Evolutionary conservation across 2,797 vertebrate genomes (phyloP).

Genomic region (Rhynchonycteris naso): DNA sequence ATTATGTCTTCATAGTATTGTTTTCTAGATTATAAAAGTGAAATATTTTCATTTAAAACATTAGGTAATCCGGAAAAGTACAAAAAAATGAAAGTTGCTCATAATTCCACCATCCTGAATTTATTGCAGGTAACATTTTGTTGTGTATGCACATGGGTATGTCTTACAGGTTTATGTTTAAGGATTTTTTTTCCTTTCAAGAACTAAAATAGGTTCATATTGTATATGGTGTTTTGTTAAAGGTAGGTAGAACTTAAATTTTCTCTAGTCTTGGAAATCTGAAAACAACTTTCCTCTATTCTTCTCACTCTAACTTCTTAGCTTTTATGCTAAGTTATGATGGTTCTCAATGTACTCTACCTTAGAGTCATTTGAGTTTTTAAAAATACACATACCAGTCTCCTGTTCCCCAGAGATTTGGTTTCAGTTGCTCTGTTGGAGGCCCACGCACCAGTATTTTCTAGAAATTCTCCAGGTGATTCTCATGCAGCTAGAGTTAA

Average conservation of each 20-base stretch:
- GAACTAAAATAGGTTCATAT: background rate
- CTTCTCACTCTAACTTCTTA: background rate
- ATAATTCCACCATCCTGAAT: background rate
- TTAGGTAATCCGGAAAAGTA: conserved; percentile 7
- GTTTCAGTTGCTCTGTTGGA: background rate
- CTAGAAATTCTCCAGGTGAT: background rate
- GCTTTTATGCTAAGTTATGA: background rate
- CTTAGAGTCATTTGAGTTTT: background rate
- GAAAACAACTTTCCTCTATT: background rate
- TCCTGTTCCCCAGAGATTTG: background rate
- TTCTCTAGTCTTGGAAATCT: conserved; percentile 9
- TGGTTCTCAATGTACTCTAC: background rate
- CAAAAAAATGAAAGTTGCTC: background rate
- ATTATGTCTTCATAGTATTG: background rate
- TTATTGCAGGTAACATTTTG: background rate
- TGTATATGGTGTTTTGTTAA: background rate
- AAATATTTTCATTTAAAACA: conserved; percentile 36
- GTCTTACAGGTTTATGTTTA: background rate
- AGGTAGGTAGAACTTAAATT: background rate
- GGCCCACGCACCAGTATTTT: background rate
- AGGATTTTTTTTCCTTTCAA: background rate
- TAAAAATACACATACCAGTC: background rate
- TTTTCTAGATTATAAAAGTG: conserved; percentile 52
- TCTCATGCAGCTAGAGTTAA: background rate
- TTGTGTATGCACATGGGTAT: background rate